Base-by-base conservation (phyloP, 1,140 invertebrate genomes). In the Dendrolimus punctatus region DNA sequence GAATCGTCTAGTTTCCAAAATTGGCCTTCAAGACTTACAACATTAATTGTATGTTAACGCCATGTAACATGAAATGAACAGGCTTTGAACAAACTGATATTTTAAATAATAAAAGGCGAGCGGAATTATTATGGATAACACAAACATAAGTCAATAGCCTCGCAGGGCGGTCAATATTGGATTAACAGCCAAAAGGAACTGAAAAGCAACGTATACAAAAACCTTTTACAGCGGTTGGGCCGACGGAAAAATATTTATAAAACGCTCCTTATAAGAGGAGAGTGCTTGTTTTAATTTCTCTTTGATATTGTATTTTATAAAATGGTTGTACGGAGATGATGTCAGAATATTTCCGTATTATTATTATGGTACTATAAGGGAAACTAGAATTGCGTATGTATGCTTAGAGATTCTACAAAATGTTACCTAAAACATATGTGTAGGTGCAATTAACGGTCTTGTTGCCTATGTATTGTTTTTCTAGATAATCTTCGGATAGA, bases 161-260 rank as follows among this genome's bases (percentile, higher is more conserved):
- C 68, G 70, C 71, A 74, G 80, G 75, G 57, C 74, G 83, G 83
- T 85, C 81, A 86, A 86, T 86, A 86, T 86, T 86, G 76, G 79
- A 84, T 85, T 85, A 86, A 73, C 80, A 62, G 71, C 60, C 80
- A 83, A 86, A 86, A 86, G 81, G 83, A 85, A 76, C 71, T 81
- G 83, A 86, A 86, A 85, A 82, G 83, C 83, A 80, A 80, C 83
- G 81, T 86, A 86, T 86, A 86, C 83, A 86, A 83, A 85, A 86
- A 86, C 81, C 83, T 86, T 86, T 85, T 83, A 86, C 80, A 76
- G 80, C 75, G 78, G 80, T 80, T 83, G 80, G 71, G 78, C 53
- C 65, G 64, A 69, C 57, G 64, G 66, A 84, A 86, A 86, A 86
- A 84, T 85, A 80, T 86, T 85, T 83, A 83, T 83, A 67, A 78